Evolutionary conservation across 2,113 vertebrate species (phyloP).

Genomic region (Atlantisia rogersi): DNA sequence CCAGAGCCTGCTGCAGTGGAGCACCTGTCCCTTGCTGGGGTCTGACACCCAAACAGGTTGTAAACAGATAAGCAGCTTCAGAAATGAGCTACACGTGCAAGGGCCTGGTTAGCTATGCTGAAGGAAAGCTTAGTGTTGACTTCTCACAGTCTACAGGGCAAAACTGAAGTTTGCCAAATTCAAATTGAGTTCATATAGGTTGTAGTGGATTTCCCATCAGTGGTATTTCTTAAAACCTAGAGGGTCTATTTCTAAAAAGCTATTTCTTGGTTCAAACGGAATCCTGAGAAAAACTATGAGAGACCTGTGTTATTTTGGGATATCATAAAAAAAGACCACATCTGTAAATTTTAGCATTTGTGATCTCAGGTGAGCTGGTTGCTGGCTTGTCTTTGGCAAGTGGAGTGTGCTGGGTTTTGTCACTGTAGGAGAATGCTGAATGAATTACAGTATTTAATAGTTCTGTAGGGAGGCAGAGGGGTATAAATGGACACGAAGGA

Average conservation of each 20-base stretch:
- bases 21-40: fast-evolving
- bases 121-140: not conserved
- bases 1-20: fast-evolving
- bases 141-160: not conserved
- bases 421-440: not conserved
- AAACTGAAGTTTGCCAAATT: not conserved
- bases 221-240: not conserved
- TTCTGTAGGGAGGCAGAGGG: not conserved
- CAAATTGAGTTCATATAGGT: not conserved
- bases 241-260: not conserved
- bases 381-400: not conserved
- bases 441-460: not conserved
- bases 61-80: not conserved
- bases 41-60: not conserved
- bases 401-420: fast-evolving
- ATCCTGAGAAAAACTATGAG: not conserved
- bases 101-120: not conserved
- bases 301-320: not conserved
- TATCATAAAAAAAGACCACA: not conserved
- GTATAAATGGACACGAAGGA: not conserved
- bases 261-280: not conserved
- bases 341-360: not conserved
- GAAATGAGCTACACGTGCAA: not conserved
- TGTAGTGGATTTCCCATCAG: not conserved
- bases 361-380: not conserved